Percentiles rank a stretch among this genome's conserved stretches.
Evolutionary conservation across 30 jellyfish, hydroid and myxozoan genomes (phyloP).

Genomic region (Cassiopea andromeda): DNA sequence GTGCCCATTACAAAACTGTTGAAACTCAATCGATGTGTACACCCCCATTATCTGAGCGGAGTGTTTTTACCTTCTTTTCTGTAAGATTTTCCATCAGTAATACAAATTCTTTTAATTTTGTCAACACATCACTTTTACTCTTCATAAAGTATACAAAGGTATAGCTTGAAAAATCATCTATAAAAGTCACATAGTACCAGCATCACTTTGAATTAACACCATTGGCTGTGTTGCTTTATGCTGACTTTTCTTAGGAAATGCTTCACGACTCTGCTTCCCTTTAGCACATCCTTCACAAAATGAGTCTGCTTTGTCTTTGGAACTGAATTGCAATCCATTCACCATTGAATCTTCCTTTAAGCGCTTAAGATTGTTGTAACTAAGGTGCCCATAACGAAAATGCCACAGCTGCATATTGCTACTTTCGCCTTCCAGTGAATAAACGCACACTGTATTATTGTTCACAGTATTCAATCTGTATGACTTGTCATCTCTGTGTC

Average conservation of each 20-base stretch:
- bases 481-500: not conserved
- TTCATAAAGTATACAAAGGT: conserved; percentile 8
- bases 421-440: not conserved
- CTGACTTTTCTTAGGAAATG: conserved; percentile 22
- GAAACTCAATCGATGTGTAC: no score
- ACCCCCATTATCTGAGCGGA: no score
- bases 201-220: conserved; percentile 41
- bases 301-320: no score
- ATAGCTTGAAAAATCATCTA: not conserved
- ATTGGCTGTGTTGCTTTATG: conserved; percentile 3
- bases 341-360: conserved; percentile 18
- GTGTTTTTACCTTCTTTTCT: conserved; percentile 23
- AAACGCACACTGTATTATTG: not conserved
- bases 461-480: not conserved
- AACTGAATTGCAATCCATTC: conserved; percentile 29
- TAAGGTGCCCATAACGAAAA: no score
- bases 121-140: conserved; percentile 42
- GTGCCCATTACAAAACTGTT: no score
- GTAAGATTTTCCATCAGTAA: conserved; percentile 13
- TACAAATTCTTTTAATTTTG: conserved; percentile 34
- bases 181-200: conserved; percentile 4
- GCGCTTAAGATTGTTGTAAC: not conserved
- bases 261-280: no score
- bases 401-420: no score
- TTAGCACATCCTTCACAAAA: conserved; percentile 30